phyloP scores from a whole-genome alignment of 2,797 vertebrate species.

The Stomatorhinus walkeri region DNA sequence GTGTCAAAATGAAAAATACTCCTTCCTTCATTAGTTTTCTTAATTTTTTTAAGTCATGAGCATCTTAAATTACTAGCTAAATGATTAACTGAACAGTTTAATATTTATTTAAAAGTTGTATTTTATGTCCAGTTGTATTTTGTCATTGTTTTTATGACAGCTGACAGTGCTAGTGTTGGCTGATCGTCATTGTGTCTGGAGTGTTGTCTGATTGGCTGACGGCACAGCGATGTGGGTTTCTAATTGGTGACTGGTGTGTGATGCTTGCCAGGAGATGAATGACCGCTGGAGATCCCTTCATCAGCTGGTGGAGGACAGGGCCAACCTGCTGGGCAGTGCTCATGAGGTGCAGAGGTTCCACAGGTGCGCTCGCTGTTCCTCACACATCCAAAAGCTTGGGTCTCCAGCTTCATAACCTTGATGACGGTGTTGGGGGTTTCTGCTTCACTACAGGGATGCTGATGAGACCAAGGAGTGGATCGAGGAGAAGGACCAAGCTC shows the following conservation, averaged over 20 bases:
- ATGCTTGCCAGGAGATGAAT: slow-evolving; percentile 77
- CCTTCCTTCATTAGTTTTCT: not conserved
- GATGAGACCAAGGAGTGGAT: slow-evolving; percentile 99
- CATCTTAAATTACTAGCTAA: not conserved
- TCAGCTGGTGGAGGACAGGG: slow-evolving; percentile 90
- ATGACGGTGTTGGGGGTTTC: not conserved
- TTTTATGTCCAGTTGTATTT: not conserved
- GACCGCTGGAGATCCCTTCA: slow-evolving; percentile 95
- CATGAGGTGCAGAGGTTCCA: slow-evolving; percentile 98
- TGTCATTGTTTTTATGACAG: not conserved
- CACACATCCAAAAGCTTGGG: not conserved
- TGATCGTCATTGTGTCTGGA: not conserved
- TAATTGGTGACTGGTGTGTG: slow-evolving; percentile 15
- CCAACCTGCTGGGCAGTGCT: slow-evolving; percentile 90
- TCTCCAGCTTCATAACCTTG: not conserved
- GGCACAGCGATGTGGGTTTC: not conserved
- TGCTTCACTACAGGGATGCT: slow-evolving; percentile 71
- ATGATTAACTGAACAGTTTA: not conserved
- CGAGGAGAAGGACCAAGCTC: slow-evolving; percentile 96
- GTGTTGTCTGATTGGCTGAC: not conserved
- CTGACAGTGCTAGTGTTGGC: not conserved
- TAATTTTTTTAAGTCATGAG: not conserved
- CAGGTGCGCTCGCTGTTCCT: slow-evolving; percentile 61
- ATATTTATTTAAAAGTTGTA: no score
- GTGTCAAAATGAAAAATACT: not conserved